Evolutionary conservation across 2,888 invertebrate genomes (phyloP).

Genomic region (Caenorhabditis becei): DNA sequence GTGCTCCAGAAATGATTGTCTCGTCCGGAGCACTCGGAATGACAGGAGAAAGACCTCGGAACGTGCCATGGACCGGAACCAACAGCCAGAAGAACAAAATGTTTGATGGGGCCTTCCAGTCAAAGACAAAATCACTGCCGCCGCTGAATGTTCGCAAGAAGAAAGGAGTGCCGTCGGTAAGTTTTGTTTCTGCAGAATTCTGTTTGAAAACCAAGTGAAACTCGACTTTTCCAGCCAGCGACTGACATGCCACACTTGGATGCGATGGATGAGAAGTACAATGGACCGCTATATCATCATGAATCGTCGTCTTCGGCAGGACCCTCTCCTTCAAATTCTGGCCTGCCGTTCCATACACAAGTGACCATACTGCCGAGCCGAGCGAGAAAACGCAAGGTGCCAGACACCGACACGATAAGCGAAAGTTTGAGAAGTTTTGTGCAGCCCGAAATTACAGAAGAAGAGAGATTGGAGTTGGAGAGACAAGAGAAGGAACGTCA

Average conservation of each 20-base stretch:
- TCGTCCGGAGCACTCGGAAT: slow-evolving; percentile 24
- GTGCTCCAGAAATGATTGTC: slow-evolving; percentile 31
- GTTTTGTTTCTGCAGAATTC: background rate
- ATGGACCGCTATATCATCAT: background rate
- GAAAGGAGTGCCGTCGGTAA: no score
- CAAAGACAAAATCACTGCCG: no score
- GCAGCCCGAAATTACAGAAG: no score
- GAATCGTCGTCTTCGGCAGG: background rate
- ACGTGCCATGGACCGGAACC: background rate
- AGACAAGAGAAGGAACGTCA: background rate
- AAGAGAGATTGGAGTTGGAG: no score
- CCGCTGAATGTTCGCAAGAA: no score
- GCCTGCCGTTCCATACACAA: no score
- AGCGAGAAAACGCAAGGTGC: background rate
- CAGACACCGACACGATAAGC: background rate
- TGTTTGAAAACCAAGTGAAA: no score
- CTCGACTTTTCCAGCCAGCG: no score
- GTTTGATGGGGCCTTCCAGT: background rate
- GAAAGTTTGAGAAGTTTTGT: background rate
- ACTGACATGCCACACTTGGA: no score
- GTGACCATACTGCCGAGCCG: background rate
- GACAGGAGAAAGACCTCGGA: slow-evolving; percentile 2
- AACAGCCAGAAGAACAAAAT: background rate
- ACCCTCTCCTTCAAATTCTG: background rate
- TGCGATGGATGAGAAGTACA: background rate